A percentile compares a stretch with the other conserved stretches of the same genome.
phyloP scores from a whole-genome alignment of 2,888 invertebrate species.

The Lypha dubia region DNA sequence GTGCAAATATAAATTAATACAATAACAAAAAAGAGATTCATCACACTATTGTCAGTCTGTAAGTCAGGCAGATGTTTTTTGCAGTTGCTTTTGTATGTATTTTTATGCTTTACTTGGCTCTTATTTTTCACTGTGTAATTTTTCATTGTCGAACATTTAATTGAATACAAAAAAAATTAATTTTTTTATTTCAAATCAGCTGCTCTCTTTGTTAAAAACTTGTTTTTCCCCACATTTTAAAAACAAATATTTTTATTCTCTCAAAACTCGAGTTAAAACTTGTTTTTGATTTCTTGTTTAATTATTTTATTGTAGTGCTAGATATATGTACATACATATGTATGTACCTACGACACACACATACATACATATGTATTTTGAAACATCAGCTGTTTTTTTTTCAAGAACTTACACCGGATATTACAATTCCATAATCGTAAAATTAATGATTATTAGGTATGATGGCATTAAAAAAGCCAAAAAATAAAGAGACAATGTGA shows the following conservation, averaged over 20 bases:
- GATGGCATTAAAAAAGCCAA: slow-evolving; percentile 18
- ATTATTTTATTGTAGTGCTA: not conserved
- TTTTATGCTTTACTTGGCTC: not conserved
- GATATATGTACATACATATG: not conserved
- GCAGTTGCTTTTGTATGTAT: not conserved
- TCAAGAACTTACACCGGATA: slow-evolving; percentile 61
- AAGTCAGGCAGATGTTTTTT: not conserved
- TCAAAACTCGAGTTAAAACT: slow-evolving; percentile 30
- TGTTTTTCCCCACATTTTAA: slow-evolving; percentile 8
- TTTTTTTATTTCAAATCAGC: slow-evolving; percentile 30
- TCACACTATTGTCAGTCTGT: not conserved
- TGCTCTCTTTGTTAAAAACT: slow-evolving; percentile 48
- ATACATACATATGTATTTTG: not conserved
- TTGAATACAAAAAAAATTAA: not conserved
- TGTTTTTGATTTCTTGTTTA: slow-evolving; percentile 44
- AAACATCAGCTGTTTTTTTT: slow-evolving; percentile 64
- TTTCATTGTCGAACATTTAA: slow-evolving; percentile 13
- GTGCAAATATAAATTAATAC: not conserved
- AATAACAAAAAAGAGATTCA: not conserved
- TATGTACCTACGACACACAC: not conserved
- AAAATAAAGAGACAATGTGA: slow-evolving; percentile 30
- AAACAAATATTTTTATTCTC: slow-evolving; percentile 27
- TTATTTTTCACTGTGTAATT: slow-evolving; percentile 13
- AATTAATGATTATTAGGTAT: slow-evolving; percentile 53
- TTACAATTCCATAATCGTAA: slow-evolving; percentile 42